Evolutionary conservation across 2,888 invertebrate genomes (phyloP).

Genomic region (Stenurella melanura): DNA sequence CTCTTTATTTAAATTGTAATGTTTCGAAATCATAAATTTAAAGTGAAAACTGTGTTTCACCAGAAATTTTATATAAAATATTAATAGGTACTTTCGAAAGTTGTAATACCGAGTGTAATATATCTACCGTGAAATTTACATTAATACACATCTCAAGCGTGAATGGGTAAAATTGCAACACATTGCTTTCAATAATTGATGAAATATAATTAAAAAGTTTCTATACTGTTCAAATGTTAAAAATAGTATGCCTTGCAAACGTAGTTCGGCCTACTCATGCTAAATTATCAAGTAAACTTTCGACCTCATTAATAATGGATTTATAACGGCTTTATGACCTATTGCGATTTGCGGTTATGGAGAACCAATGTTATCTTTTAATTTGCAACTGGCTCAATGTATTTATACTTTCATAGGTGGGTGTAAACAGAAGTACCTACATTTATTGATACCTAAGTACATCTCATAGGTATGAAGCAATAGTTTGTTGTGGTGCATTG

Average conservation of each 20-base stretch:
- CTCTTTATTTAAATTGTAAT: conserved; percentile 20
- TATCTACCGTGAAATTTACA: background rate
- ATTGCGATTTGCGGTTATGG: background rate
- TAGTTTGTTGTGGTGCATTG: too few relatives aligned
- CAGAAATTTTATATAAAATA: background rate
- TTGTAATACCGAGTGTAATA: background rate
- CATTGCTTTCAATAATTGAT: background rate
- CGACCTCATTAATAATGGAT: conserved; percentile 46
- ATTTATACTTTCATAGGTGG: background rate
- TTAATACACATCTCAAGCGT: background rate
- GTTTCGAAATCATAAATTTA: conserved; percentile 11
- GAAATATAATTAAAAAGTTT: conserved; percentile 7
- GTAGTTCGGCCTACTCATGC: conserved; percentile 21
- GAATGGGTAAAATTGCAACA: conserved; percentile 26
- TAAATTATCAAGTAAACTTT: conserved; percentile 53
- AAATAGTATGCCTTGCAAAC: background rate
- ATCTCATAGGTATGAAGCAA: too few relatives aligned
- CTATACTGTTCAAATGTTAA: background rate
- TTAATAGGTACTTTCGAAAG: conserved; percentile 14
- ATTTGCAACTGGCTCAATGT: background rate
- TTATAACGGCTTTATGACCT: conserved; percentile 23
- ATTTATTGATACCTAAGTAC: too few relatives aligned
- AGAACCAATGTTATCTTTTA: background rate
- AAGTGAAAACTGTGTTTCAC: conserved; percentile 20
- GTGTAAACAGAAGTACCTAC: background rate